phyloP scores from a whole-genome alignment of 2,797 vertebrate genomes.

The Pseudotriccus pelzelni region DNA sequence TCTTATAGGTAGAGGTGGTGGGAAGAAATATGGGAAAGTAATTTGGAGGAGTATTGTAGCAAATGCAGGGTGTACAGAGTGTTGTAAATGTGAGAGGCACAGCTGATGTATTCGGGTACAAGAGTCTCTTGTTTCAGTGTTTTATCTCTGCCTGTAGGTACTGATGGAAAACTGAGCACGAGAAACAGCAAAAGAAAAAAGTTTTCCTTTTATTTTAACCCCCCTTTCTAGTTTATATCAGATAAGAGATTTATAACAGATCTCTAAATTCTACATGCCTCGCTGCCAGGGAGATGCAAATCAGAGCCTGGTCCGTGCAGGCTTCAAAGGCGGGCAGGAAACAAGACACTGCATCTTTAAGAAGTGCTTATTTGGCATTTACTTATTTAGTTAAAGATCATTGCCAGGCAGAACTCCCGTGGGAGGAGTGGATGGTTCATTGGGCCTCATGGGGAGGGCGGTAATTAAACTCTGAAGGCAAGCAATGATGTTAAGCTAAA shows the following conservation, averaged over 20 bases:
- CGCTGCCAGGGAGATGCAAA: constrained; percentile 15
- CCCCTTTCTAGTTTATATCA: neutral
- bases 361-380: constrained; percentile 73
- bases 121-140: neutral
- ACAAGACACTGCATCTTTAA: constrained; percentile 58
- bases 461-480: constrained; percentile 87
- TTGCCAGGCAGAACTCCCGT: constrained; percentile 74
- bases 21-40: neutral
- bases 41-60: neutral
- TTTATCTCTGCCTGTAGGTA: neutral
- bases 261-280: neutral
- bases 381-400: constrained; percentile 83
- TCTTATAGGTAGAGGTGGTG: neutral
- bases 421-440: constrained; percentile 76
- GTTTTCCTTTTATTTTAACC: neutral
- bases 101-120: neutral
- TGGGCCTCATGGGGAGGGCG: constrained; percentile 81
- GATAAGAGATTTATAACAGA: constrained; percentile 2
- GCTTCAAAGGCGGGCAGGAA: constrained; percentile 20
- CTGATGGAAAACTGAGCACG: neutral
- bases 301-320: neutral
- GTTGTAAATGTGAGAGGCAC: neutral
- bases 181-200: neutral
- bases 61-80: neutral
- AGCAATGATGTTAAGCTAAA: constrained; percentile 82